Conservation (phyloP, 2,888 invertebrate genomes). For the Zele albiditarsus region DNA sequence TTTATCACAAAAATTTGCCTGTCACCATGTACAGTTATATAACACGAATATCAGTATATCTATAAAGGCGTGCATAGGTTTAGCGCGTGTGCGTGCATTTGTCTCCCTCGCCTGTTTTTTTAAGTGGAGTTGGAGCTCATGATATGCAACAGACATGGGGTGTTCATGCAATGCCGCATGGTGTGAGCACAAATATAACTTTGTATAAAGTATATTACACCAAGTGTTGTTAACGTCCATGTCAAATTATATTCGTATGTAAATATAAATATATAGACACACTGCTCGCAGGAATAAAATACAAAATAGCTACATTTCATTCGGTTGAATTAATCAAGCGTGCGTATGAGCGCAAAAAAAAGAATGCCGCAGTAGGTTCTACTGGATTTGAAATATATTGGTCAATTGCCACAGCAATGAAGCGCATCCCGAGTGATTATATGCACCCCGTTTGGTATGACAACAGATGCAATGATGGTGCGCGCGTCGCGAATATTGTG, state of each 20-base stretch:
- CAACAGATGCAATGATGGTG: constrained; percentile 54
- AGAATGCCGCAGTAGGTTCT: neutral
- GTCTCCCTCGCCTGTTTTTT: neutral
- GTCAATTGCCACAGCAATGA: constrained; percentile 32
- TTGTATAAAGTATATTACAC: constrained; percentile 69
- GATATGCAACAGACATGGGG: constrained; percentile 17
- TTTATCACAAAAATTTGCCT: neutral
- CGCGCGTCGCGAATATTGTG: constrained; percentile 25
- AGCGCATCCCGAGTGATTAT: constrained; percentile 39
- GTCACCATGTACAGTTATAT: no score
- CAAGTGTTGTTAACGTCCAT: constrained; percentile 70
- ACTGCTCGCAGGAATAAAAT: neutral
- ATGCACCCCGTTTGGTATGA: constrained; percentile 39
- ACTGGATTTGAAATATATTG: constrained; percentile 26
- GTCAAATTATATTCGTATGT: constrained; percentile 59
- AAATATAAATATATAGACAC: no score
- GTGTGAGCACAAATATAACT: constrained; percentile 7
- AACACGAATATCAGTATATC: no score
- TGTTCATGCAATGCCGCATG: constrained; percentile 54
- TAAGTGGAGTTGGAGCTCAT: neutral
- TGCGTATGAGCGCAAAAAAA: neutral
- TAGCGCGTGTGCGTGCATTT: neutral
- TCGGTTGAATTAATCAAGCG: neutral
- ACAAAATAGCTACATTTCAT: constrained; percentile 38
- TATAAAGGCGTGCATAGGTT: neutral